Conservation (phyloP, 2,797 vertebrate genomes). For the Tapera naevia region DNA sequence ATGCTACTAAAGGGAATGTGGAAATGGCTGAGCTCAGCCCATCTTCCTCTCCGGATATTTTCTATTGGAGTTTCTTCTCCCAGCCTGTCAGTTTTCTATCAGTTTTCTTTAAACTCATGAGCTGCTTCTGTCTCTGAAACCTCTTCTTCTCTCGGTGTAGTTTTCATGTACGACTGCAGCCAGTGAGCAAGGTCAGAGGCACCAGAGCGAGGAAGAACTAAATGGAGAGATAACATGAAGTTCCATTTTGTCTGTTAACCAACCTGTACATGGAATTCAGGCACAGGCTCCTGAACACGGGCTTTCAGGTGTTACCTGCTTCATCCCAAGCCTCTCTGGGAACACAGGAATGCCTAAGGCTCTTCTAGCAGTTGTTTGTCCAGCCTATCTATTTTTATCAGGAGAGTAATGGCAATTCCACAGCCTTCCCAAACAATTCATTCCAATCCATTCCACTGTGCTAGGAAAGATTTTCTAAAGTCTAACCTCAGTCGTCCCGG, state of each 20-base stretch:
- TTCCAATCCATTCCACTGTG: neutral
- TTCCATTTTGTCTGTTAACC: neutral
- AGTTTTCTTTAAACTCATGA: neutral
- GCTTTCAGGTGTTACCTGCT: neutral
- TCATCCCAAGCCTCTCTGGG: rapidly evolving
- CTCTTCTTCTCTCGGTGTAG: neutral
- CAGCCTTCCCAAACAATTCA: neutral
- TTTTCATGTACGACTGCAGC: neutral
- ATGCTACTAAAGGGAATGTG: neutral
- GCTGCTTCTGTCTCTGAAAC: neutral
- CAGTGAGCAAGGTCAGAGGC: neutral
- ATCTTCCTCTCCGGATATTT: neutral
- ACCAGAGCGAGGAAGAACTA: neutral
- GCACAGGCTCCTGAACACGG: neutral
- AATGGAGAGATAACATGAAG: neutral
- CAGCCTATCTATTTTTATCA: neutral
- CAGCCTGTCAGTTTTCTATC: neutral
- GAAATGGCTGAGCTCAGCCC: neutral
- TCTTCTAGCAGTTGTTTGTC: neutral
- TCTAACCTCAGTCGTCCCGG: neutral
- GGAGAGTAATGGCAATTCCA: neutral
- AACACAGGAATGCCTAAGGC: neutral
- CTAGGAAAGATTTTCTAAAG: neutral
- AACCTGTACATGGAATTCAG: neutral
- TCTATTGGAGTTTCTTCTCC: neutral